Base-by-base conservation (phyloP, 2,888 invertebrate genomes). In the Epinotia bilunana region DNA sequence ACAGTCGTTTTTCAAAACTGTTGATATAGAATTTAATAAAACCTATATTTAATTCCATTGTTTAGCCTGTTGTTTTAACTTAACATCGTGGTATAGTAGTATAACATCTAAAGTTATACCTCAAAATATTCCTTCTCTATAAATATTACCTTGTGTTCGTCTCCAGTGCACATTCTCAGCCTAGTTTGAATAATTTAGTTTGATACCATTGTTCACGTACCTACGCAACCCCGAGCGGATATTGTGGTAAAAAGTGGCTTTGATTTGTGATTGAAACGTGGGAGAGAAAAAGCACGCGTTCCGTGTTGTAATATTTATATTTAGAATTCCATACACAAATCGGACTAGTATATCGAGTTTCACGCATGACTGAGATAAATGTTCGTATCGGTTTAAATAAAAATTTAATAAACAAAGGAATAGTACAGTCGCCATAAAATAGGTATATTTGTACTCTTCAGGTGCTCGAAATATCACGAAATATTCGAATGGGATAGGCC, bases 181-280 rank as follows among this genome's bases (percentile, higher is more conserved):
- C 79, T 79, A 81, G 80, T 86, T 83, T 88, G 88, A 87, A 88
- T 88, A 87, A 87, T 88, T 87, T 87, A 87, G 85, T 86, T 84
- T 78, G 69, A 68, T 77, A 79, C 76, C 81, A 80, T 82, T 83
- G 80, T 83, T 79, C 80, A 80, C 83, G 78, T 79, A 79, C 23
- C 23, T 28, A 28, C 78, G 80, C 82, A 80, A 79, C 76, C 53
- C 79, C 79, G 78, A 61, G 76, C 78, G 78, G 77, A 78, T 78
- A 71, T 76, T 74, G 73, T 74, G 69, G 72, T 69, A 76, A 77
- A 72, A 76, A 77, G 64, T 71, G 64, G 60, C 72, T 77, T 78
- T 81, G 83, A 84, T 84, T 80, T 84, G 81, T 81, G 81, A 76
- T 77, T 77, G 80, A 80, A 73, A 85, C 83, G 85, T 84, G 84